Conservation (phyloP, 2,888 invertebrate species). For the Coelogynopora nodosa region DNA sequence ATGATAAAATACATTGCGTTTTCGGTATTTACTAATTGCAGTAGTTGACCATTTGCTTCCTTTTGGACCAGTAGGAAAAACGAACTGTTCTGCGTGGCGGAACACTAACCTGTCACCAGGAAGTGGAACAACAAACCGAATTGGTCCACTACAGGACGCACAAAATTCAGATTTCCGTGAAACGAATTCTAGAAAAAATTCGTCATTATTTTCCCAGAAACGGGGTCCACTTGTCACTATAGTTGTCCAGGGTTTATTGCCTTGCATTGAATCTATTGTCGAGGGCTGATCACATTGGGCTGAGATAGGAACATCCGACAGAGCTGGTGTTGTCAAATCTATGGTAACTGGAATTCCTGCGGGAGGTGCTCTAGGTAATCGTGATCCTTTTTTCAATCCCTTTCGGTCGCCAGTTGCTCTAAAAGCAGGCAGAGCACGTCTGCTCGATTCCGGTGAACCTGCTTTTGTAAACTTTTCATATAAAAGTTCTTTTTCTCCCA, state of each 20-base stretch:
- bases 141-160: background rate
- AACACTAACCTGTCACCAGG: background rate
- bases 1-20: background rate
- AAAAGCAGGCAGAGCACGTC: too few relatives aligned
- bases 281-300: background rate
- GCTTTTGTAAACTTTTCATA: background rate
- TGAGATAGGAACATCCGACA: background rate
- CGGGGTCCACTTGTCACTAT: background rate
- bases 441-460: background rate
- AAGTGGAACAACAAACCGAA: background rate
- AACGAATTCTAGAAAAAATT: slow-evolving; percentile 1
- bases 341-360: background rate
- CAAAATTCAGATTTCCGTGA: background rate
- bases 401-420: background rate
- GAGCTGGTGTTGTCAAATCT: background rate
- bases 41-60: slow-evolving; percentile 5
- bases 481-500: background rate
- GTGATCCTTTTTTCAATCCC: background rate
- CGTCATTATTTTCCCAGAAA: background rate
- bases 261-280: background rate
- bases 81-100: slow-evolving; percentile 9
- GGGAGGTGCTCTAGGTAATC: background rate
- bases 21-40: background rate
- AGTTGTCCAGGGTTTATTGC: background rate
- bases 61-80: background rate